Base-by-base conservation (phyloP, 2,888 invertebrate species). In the Panorpa germanica region DNA sequence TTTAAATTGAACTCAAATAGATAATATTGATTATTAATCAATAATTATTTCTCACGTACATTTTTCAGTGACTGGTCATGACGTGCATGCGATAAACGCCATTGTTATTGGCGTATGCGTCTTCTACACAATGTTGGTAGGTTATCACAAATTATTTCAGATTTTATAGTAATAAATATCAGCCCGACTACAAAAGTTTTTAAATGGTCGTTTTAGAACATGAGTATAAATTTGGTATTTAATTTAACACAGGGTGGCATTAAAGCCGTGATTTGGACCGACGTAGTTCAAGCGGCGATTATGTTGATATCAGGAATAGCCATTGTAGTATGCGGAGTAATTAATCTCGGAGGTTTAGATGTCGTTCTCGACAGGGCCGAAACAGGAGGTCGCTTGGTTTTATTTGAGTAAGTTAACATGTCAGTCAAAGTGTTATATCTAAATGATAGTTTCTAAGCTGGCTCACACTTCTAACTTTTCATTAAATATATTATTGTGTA, bases 81-180 rank as follows among this genome's bases (percentile, higher is more conserved):
- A 59, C 35, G 52, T 66, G 23, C 65, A 65, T 49, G 42, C 60
- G 2, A 59, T 66, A 13, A 61, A 65, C 29, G 37, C 53, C 2
- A 48, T 63, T 5, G 59, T 65, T 4, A 61, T 61, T 26, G 38
- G 53, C 9, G 58, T 67, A 10, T 66, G 65, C 41, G 57, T 63
- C 9, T 59, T 67, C 42, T 68, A 68, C 43, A 68, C 67, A 1
- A 59, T 63, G 41, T 42, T 65, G 41, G 64, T 65, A 48, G 53
- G 61, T 55, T 20, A n/a, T 9, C 9, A 17, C 3, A 32, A 19
- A 18, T 17, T 30, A 13, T 11, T 29, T 11, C 13, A 5, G 17
- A 3, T 11, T 19, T 6, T 16, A 17, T 11, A 6, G 23, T 12
- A 7, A n/a, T 15, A 16, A 7, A 12, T n/a, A n/a, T 10, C 17